Evolutionary conservation across 2,888 invertebrate species (phyloP), one percentile per base, ranked within the genome.

Genomic region (Coecobrya sp.): DNA sequence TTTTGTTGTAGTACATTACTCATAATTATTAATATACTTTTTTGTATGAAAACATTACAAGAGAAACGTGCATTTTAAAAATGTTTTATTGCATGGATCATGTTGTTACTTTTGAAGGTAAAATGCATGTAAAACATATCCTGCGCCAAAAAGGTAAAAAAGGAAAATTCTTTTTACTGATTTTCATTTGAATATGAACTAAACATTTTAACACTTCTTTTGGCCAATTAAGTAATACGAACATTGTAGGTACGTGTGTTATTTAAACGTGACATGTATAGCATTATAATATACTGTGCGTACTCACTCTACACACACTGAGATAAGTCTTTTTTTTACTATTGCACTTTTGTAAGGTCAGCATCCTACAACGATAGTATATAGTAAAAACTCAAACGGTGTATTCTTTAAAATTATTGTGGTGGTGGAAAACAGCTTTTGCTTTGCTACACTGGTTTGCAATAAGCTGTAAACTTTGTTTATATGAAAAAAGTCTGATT

Each of bases 401-500:
- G 22, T 59, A 82, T 27, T 11, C n/a, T 73, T 76, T 22, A 27
- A 16, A 86, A 73, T n/a, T n/a, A n/a, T n/a, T n/a, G n/a, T n/a
- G n/a, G 36, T 86, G 52, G 52, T 25, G 73, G 59, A 73, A 73
- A 76, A 52, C 42, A 52, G 49, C n/a, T 55, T 55, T 55, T 49
- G 49, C 49, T 49, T 19, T 7, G 5, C 19, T 55, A 55, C 19
- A 55, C 19, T 55, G 36, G 45, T 49, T 73, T 42, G 19, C 36
- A 16, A 70, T 13, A 19, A 45, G 22, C 22, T 68, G 55, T 70
- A 52, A 36, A 42, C 7, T 36, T 30, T 19, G 59, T 82, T 36
- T 65, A 49, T 45, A 42, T 49, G n/a, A 82, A 82, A 82, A 30
- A 22, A 13, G 8, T 86, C 42, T 86, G 79, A 87, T 87, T 87